Conservation (phyloP, 1,140 invertebrate species). For the Latrodectus geometricus region DNA sequence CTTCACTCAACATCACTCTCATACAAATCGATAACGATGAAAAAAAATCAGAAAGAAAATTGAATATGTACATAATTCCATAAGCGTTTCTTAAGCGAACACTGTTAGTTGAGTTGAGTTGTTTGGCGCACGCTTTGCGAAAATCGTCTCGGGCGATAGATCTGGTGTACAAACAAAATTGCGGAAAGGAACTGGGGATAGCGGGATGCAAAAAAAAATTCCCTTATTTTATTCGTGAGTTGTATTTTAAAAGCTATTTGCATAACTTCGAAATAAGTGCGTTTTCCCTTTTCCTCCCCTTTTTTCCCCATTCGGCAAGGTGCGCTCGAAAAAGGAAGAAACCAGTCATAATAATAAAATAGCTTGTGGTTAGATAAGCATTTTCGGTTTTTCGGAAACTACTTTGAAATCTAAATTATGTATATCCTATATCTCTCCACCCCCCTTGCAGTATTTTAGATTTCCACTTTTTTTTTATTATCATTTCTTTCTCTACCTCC, state of each 20-base stretch:
- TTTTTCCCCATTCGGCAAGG: background rate
- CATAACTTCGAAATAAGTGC: slow-evolving; percentile 14
- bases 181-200: background rate
- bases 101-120: background rate
- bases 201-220: background rate
- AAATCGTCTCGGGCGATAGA: background rate
- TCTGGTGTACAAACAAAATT: slow-evolving; percentile 6
- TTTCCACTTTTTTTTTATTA: background rate
- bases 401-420: slow-evolving; percentile 19
- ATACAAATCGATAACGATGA: too few relatives aligned
- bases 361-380: slow-evolving; percentile 16
- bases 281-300: background rate
- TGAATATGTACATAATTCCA: background rate
- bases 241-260: slow-evolving; percentile 18
- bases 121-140: background rate
- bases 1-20: too few relatives aligned
- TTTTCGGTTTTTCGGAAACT: slow-evolving; percentile 5
- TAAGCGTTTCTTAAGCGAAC: slow-evolving; percentile 1
- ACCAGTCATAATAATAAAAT: slow-evolving; percentile 7
- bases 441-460: background rate
- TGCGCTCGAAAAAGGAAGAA: background rate
- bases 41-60: too few relatives aligned
- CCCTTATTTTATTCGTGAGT: background rate
- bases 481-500: background rate
- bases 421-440: slow-evolving; percentile 6